These are phyloP conservation scores for Caenorhabditis remanei DNA, from an alignment of 1,140 invertebrate genomes.

Conservation along the genomic window DNA sequence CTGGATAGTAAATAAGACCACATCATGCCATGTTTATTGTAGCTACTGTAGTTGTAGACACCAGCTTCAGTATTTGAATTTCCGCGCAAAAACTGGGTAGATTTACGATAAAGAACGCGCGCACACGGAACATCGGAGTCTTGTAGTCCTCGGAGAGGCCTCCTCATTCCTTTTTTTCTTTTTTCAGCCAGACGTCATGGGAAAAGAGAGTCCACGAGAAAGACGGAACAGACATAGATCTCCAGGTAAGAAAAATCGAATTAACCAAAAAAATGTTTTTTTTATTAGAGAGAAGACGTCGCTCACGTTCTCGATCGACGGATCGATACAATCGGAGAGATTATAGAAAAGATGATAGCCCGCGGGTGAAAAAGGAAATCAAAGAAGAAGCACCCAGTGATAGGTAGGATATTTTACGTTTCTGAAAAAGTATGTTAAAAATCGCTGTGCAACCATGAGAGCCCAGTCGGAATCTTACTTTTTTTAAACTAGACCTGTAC, in stretches of 20 bases:
- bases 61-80: background rate
- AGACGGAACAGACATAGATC: background rate
- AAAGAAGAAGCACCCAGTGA: constrained; percentile 8
- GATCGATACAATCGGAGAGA: background rate
- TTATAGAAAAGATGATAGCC: background rate
- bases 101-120: constrained; percentile 18
- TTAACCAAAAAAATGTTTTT: background rate
- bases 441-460: too few species aligned
- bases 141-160: background rate
- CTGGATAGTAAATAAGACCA: background rate
- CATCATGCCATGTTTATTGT: background rate
- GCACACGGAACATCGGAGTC: background rate
- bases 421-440: background rate
- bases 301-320: background rate
- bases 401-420: background rate
- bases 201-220: constrained; percentile 3
- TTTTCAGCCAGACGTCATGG: background rate
- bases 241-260: background rate
- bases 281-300: background rate
- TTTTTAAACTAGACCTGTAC: too few species aligned
- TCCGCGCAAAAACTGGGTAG: background rate
- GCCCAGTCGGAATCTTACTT: too few species aligned
- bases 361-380: background rate
- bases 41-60: background rate
- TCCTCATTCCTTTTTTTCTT: background rate